Percentiles rank a stretch among this genome's conserved stretches.
phyloP scores from a whole-genome alignment of 2,888 invertebrate species.

The Zygogramma bicolorata region DNA sequence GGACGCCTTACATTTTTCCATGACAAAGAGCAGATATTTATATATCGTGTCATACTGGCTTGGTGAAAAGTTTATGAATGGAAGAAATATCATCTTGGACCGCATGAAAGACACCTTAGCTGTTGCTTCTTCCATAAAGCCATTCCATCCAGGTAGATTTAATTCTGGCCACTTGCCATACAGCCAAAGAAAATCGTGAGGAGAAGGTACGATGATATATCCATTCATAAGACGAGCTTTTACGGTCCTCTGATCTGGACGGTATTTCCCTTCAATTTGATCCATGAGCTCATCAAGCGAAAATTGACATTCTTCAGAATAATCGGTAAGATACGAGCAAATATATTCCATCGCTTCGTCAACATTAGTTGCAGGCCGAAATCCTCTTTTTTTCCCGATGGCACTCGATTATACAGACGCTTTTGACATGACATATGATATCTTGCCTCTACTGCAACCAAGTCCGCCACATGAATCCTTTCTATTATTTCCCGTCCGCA shows the following conservation, averaged over 20 bases:
- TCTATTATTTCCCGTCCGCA: no score
- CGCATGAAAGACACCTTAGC: slow-evolving; percentile 18
- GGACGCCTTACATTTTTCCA: slow-evolving; percentile 43
- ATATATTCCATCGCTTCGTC: background rate
- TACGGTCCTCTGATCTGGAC: background rate
- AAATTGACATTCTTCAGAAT: background rate
- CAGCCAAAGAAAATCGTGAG: slow-evolving; percentile 38
- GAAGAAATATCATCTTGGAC: slow-evolving; percentile 44
- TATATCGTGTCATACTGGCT: slow-evolving; percentile 47
- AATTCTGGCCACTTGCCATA: slow-evolving; percentile 43
- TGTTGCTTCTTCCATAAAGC: slow-evolving; percentile 48
- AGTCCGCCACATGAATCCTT: no score
- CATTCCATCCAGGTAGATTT: slow-evolving; percentile 48
- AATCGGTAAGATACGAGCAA: background rate
- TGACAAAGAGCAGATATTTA: slow-evolving; percentile 42
- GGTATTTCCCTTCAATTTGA: background rate
- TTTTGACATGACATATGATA: background rate
- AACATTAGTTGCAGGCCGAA: background rate
- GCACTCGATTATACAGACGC: background rate
- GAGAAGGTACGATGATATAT: slow-evolving; percentile 43
- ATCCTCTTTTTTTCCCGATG: background rate
- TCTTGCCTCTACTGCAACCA: background rate
- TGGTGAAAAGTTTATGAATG: slow-evolving; percentile 35
- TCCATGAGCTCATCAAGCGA: background rate
- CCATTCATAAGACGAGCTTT: background rate